phyloP scores from a whole-genome alignment of 1,140 invertebrate species.

The Sycophaga agraensis region DNA sequence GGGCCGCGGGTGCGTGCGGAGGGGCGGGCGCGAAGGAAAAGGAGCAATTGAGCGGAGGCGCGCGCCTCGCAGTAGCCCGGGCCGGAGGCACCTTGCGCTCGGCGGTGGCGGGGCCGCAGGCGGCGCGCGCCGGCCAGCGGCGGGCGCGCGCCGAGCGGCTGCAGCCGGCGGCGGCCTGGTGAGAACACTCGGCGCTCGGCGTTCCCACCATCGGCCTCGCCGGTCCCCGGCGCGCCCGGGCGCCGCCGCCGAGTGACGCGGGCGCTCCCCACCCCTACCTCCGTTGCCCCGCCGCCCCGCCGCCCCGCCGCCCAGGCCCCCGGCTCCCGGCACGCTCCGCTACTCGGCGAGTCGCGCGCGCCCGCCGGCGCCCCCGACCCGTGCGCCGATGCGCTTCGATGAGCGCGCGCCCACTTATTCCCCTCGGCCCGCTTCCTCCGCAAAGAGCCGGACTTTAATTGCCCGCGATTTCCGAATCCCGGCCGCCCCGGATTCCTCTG shows the following conservation, averaged over 20 bases:
- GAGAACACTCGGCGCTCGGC: slow-evolving; percentile 55
- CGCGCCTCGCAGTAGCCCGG: slow-evolving; percentile 27
- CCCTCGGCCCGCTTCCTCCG: too few relatives aligned
- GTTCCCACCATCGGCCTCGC: slow-evolving; percentile 58
- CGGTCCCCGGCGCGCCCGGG: slow-evolving; percentile 42
- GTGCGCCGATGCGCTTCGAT: too few relatives aligned
- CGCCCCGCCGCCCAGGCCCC: slow-evolving; percentile 32
- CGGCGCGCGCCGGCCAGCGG: slow-evolving; percentile 33
- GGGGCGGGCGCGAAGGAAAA: neutral
- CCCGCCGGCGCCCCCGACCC: neutral
- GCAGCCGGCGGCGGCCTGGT: slow-evolving; percentile 51
- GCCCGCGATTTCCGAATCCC: neutral
- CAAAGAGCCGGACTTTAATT: slow-evolving; percentile 11
- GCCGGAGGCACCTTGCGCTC: too few relatives aligned
- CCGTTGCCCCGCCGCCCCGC: slow-evolving; percentile 32
- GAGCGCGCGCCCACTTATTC: too few relatives aligned
- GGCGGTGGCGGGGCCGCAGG: neutral
- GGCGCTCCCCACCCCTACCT: slow-evolving; percentile 33
- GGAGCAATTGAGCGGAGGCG: slow-evolving; percentile 3
- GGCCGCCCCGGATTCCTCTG: too few relatives aligned
- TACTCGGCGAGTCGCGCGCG: slow-evolving; percentile 5
- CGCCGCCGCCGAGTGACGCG: slow-evolving; percentile 31
- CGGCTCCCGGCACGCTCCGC: slow-evolving; percentile 13
- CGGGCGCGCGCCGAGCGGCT: slow-evolving; percentile 35
- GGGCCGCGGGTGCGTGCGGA: neutral